Evolutionary conservation across 2,888 invertebrate genomes (phyloP).

Genomic region (Hydrotaea diabolus): DNA sequence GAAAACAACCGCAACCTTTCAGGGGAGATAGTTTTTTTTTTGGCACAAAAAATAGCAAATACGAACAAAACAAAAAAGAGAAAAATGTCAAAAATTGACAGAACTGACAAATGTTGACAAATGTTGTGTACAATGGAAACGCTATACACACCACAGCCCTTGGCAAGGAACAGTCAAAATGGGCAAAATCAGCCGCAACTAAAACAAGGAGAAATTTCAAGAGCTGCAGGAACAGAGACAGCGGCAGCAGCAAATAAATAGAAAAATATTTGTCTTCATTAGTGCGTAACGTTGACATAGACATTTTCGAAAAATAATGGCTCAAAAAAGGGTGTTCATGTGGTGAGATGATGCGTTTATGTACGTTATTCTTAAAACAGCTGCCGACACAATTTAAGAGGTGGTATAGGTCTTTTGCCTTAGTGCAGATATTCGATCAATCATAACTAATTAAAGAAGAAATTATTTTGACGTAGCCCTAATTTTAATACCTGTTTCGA

Average conservation of each 20-base stretch:
- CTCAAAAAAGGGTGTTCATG: background rate
- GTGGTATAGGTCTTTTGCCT: no score
- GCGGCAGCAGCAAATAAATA: constrained; percentile 62
- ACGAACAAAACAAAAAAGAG: constrained; percentile 6
- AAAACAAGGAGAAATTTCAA: constrained; percentile 37
- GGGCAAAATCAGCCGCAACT: constrained; percentile 23
- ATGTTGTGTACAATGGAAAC: constrained; percentile 70
- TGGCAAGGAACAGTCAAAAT: constrained; percentile 39
- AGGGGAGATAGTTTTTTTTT: background rate
- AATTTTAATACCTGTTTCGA: no score
- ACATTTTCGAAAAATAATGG: constrained; percentile 23
- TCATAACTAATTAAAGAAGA: no score
- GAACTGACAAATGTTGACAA: constrained; percentile 79
- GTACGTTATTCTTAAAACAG: no score
- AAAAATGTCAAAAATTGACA: constrained; percentile 75
- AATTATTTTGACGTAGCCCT: no score
- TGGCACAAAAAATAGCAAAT: constrained; percentile 24
- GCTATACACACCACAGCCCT: constrained; percentile 66
- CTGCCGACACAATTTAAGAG: no score
- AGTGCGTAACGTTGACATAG: constrained; percentile 69
- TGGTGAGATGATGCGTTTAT: background rate
- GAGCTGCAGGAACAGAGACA: background rate
- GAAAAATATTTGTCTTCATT: constrained; percentile 77
- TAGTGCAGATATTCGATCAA: no score
- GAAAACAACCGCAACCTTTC: no score